Conservation (phyloP, 2,888 invertebrate genomes). For the Syrphus vitripennis region DNA sequence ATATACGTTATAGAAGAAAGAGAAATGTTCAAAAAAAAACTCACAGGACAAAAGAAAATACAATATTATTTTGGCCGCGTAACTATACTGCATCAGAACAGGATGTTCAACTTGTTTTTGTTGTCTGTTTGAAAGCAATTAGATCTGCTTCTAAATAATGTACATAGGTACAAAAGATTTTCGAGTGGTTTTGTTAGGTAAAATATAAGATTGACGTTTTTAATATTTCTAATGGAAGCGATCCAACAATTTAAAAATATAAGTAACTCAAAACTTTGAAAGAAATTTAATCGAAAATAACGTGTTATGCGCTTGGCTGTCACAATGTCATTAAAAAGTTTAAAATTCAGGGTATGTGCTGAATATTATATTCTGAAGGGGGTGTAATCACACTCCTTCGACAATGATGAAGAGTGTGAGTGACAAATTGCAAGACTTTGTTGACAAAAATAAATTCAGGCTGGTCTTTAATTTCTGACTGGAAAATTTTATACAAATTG, state of each 20-base stretch:
- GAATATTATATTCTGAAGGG: no score
- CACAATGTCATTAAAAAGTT: background rate
- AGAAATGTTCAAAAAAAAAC: conserved; percentile 6
- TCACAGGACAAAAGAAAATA: background rate
- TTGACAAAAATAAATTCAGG: no score
- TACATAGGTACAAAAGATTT: no score
- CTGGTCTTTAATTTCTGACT: no score
- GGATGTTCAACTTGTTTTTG: background rate
- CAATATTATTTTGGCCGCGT: background rate
- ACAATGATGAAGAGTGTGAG: no score
- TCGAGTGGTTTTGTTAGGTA: no score
- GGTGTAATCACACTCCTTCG: no score
- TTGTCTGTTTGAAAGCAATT: background rate
- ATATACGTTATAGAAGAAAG: no score
- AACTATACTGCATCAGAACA: background rate
- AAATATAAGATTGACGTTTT: background rate
- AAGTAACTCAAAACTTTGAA: no score
- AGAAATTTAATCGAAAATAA: background rate
- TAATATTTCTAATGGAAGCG: background rate
- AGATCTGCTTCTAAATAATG: background rate
- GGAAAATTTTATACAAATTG: no score
- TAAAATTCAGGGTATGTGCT: background rate
- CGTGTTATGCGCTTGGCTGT: background rate
- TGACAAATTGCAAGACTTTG: no score
- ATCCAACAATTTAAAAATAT: background rate